Base-by-base conservation (phyloP, 2,113 vertebrate species). In the Anarhynchus alexandrinus region DNA sequence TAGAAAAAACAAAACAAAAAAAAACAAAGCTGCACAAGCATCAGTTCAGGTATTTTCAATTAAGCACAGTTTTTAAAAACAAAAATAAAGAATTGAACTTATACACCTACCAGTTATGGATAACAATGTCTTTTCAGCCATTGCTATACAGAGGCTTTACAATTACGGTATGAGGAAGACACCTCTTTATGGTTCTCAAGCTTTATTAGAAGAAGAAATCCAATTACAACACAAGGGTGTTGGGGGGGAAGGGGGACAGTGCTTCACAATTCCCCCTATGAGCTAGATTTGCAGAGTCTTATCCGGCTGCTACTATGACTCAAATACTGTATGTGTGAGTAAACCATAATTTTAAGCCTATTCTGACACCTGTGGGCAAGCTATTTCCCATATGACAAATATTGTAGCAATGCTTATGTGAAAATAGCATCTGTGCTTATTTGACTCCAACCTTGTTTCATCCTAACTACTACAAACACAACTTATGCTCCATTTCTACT, bases 321-420 rank as follows among this genome's bases (percentile, higher is more conserved):
- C 83, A 72, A 51, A 64, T 16, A 61, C 32, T 62, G 18, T 11
- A 72, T 57, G 19, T 47, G 57, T 34, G 23, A 82, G 34, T 72
- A 59, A 89, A 52, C 43, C 47, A 76, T 87, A 76, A 90, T 70
- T 84, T 83, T 59, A 69, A 87, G 69, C 55, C 78, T 79, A 49
- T 85, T 81, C 83, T 73, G 66, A 88, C 85, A 94, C 85, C 85
- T 86, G 92, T 69, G 85, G 85, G 70, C 81, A 94, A 94, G 57
- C 66, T 74, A 45, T 88, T 80, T 72, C 67, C 62, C 58, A 58
- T 17, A 80, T 66, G 67, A 92, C 82, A 90, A 92, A 47, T 42
- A 84, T 34, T 77, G 58, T 5, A 88, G 84, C 79, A 84, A 84
- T 9, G 40, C 32, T 15, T 11, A 76, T 34, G 25, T 26, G 79